Percentiles rank a stretch among this genome's conserved stretches.
These are phyloP conservation scores for Ondatra zibethicus DNA, from an alignment of 2,113 vertebrate species.

Conservation along the genomic window DNA sequence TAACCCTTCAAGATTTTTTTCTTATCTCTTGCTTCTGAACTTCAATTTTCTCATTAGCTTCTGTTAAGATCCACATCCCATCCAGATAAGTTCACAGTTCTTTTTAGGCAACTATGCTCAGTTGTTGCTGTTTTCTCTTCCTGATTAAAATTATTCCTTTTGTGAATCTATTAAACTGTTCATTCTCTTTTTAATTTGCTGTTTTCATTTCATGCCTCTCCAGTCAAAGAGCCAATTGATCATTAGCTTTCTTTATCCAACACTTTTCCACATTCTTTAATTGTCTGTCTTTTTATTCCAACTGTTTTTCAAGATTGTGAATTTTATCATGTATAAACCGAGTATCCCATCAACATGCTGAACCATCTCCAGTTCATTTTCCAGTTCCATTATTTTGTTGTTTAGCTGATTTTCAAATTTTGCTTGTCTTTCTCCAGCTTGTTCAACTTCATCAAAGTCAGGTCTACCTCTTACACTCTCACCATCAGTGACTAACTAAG, in stretches of 20 bases:
- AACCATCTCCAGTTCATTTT: conserved; percentile 90
- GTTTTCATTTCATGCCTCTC: no score
- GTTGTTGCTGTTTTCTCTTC: conserved; percentile 89
- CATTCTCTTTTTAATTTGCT: no score
- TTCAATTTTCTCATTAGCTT: conserved; percentile 91
- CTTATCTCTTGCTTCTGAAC: conserved; percentile 94
- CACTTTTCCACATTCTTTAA: no score
- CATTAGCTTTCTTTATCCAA: no score
- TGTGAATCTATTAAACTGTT: no score
- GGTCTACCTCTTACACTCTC: conserved; percentile 89
- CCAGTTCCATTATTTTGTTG: conserved; percentile 89
- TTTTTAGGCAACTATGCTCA: conserved; percentile 91
- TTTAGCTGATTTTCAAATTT: conserved; percentile 92
- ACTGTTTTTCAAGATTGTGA: conserved; percentile 90
- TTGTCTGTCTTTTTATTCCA: conserved; percentile 91
- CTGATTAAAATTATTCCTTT: conserved; percentile 70
- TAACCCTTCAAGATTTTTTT: conserved; percentile 93
- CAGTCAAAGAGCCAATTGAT: no score
- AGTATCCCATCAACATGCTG: conserved; percentile 90
- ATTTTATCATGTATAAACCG: conserved; percentile 95
- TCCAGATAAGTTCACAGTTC: conserved; percentile 94
- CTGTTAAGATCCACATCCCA: conserved; percentile 92
- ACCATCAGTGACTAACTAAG: conserved; percentile 94
- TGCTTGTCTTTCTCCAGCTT: conserved; percentile 89
- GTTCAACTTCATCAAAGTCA: conserved; percentile 90